Evolutionary conservation across 2,113 vertebrate genomes (phyloP), one percentile per base, ranked within the genome.

Genomic region (Bos indicus): DNA sequence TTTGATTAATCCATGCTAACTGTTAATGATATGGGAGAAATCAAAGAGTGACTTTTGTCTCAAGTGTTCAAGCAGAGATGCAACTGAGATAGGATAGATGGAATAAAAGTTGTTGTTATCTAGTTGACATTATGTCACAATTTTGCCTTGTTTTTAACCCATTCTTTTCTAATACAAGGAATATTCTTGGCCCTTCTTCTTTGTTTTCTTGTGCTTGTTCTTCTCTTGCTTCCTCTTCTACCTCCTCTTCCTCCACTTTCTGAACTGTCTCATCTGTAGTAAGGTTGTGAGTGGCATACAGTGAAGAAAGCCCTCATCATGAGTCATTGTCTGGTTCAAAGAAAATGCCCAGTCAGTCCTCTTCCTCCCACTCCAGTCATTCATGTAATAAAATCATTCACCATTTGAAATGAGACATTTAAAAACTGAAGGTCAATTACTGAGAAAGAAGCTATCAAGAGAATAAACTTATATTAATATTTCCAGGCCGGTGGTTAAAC

Each of bases 1-100:
- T 98, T 97, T 90, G 98, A 98, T 99, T 98, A 98, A 98, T 98
- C 91, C 56, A n/a, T 93, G 33, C 54, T 96, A 90, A 25, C 81
- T 95, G 91, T 93, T 90, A 96, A 83, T 94, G 87, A 94, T 6
- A 90, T 36, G 62, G 84, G 48, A 96, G 74, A 54, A 90, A 21
- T 57, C 36, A 93, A 54, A 99, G 82, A 98, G 52, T 97, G 95
- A 98, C 92, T 84, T 87, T 91, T 97, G 36, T 77, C 93, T 95
- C 84, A 97, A 82, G 54, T 56, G 52, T 33, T 67, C 8, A 2
- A 48, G 7, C 30, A 33, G 51, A 59, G 60, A 60, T 13, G 4
- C 67, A 95, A 59, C 90, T 4, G 7, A 57, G 91, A 17, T 4
- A 81, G 0, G 2, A 2, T 8, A n/a, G 12, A 59, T 2, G 30